Conservation (phyloP, 2,113 vertebrate genomes). For the Oostethus manadensis region DNA sequence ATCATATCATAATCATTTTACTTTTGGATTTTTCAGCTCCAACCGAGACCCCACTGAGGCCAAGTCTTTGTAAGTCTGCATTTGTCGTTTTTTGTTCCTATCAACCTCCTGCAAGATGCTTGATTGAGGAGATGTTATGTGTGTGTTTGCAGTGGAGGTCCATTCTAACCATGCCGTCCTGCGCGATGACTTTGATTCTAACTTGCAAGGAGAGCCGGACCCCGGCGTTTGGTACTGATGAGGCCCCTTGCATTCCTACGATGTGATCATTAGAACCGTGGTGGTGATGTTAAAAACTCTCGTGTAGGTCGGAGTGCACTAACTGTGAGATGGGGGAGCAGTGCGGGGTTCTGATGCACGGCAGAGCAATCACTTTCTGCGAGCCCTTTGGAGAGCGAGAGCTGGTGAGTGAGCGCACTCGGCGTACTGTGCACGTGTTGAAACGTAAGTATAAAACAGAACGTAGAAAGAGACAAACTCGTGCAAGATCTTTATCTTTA, state of each 20-base stretch:
- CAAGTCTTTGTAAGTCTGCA: conserved; percentile 81
- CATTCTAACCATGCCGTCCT: conserved; percentile 87
- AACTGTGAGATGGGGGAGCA: conserved; percentile 87
- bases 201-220: conserved; percentile 83
- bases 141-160: conserved; percentile 80
- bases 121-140: conserved; percentile 20
- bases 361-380: conserved; percentile 87
- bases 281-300: neutral
- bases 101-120: neutral
- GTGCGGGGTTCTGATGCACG: conserved; percentile 89
- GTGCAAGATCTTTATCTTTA: too few species aligned
- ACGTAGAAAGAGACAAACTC: too few species aligned
- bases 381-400: conserved; percentile 89
- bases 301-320: conserved; percentile 83
- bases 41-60: conserved; percentile 84
- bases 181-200: conserved; percentile 94
- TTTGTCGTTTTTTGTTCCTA: conserved; percentile 1
- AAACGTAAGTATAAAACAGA: too few species aligned
- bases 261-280: neutral
- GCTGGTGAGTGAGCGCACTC: conserved; percentile 76
- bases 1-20: neutral
- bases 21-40: conserved; percentile 79
- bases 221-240: conserved; percentile 81
- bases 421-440: too few species aligned
- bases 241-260: neutral